phyloP scores from a whole-genome alignment of 2,797 vertebrate species.

The Heterohyrax brucei region DNA sequence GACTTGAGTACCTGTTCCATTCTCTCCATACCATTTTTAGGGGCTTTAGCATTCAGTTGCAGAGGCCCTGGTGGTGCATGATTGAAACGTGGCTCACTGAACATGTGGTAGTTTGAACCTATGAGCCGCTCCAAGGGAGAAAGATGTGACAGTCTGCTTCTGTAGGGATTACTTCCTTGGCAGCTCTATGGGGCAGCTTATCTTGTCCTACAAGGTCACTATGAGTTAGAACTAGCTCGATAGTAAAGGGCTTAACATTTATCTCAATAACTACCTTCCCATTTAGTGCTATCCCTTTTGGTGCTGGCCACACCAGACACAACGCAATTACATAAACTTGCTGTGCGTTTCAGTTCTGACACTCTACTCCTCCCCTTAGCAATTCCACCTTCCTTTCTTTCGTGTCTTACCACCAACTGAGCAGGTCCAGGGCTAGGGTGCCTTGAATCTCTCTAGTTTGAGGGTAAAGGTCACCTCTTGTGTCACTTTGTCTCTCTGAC shows the following conservation, averaged over 20 bases:
- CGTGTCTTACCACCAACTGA: background rate
- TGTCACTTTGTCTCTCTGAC: background rate
- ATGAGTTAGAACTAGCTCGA: too few species aligned
- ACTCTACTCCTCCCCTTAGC: conserved; percentile 17
- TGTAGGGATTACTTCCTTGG: too few species aligned
- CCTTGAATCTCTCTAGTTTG: background rate
- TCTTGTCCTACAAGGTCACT: too few species aligned
- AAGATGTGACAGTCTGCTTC: too few species aligned
- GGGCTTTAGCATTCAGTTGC: background rate
- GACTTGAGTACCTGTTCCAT: conserved; percentile 66
- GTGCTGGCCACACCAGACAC: conserved; percentile 28
- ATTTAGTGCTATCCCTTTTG: background rate
- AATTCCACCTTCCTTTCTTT: background rate
- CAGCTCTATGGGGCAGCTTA: too few species aligned
- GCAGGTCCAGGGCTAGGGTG: background rate
- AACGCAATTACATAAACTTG: background rate
- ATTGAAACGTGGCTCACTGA: too few species aligned
- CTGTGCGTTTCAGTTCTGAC: background rate
- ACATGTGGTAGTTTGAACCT: too few species aligned
- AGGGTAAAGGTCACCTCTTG: background rate
- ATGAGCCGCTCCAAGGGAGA: too few species aligned
- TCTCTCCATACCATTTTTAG: conserved; percentile 58
- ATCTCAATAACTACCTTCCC: conserved; percentile 54
- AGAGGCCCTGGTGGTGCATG: too few species aligned
- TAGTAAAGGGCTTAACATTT: conserved; percentile 2